phyloP scores from a whole-genome alignment of 2,888 invertebrate species.

The Drosophila borealis region DNA sequence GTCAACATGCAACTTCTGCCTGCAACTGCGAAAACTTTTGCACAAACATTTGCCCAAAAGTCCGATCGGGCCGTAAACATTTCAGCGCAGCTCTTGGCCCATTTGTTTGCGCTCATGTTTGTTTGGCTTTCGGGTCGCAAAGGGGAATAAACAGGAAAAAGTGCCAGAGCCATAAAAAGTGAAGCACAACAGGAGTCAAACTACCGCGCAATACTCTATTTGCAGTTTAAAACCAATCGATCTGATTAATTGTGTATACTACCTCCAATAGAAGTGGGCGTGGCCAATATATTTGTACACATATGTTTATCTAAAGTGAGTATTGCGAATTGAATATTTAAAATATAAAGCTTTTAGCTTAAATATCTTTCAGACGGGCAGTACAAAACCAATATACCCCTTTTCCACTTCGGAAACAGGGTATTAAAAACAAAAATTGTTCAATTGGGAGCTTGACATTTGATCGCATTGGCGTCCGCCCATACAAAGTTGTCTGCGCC shows the following conservation, averaged over 20 bases:
- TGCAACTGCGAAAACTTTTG: slow-evolving; percentile 32
- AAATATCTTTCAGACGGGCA: background rate
- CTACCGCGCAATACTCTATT: background rate
- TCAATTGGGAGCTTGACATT: slow-evolving; percentile 65
- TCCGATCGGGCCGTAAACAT: slow-evolving; percentile 41
- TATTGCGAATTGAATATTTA: too few relatives aligned
- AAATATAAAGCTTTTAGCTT: too few relatives aligned
- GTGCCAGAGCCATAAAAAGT: slow-evolving; percentile 6
- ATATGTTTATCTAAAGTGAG: too few relatives aligned
- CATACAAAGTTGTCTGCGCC: slow-evolving; percentile 59
- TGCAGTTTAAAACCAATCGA: background rate
- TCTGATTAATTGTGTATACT: background rate
- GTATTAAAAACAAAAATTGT: slow-evolving; percentile 24
- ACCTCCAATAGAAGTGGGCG: background rate
- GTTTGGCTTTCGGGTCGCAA: slow-evolving; percentile 47
- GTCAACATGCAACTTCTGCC: slow-evolving; percentile 21
- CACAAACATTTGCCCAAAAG: slow-evolving; percentile 42
- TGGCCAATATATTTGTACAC: too few relatives aligned
- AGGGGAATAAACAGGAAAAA: slow-evolving; percentile 20
- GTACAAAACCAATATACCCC: background rate
- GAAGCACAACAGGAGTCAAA: background rate
- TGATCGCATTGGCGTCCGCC: slow-evolving; percentile 61
- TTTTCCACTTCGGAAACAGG: background rate
- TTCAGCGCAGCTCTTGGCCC: slow-evolving; percentile 42
- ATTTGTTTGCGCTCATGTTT: slow-evolving; percentile 56